Percentiles rank a stretch among this genome's conserved stretches.
Evolutionary conservation across 2,113 vertebrate genomes (phyloP).

Genomic region (Plotosus lineatus): DNA sequence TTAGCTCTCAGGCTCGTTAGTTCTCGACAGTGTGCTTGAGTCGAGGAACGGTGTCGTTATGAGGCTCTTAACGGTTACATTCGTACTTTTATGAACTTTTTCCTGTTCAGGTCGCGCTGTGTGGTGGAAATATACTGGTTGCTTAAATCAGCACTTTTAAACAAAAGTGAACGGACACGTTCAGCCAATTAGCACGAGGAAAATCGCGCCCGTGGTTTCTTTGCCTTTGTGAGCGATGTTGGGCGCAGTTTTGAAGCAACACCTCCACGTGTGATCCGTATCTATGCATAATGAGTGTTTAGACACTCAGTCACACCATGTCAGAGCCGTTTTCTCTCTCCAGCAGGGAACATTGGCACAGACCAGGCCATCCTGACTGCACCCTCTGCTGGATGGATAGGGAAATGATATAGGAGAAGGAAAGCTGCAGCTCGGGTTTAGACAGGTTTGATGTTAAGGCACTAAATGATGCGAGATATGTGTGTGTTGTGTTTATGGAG

Average conservation of each 20-base stretch:
- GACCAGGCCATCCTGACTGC: constrained; percentile 54
- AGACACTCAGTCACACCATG: background rate
- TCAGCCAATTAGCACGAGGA: background rate
- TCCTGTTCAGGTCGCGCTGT: background rate
- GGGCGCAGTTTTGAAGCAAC: background rate
- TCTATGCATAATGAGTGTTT: constrained; percentile 3
- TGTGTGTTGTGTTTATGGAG: background rate
- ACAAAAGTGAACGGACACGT: background rate
- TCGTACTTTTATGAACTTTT: background rate
- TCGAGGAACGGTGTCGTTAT: constrained; percentile 41
- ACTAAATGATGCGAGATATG: background rate
- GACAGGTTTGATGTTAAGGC: background rate
- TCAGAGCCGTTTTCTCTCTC: background rate
- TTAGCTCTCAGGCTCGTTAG: background rate
- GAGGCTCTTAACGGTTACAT: constrained; percentile 8
- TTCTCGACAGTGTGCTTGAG: background rate
- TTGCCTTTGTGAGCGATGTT: constrained; percentile 3
- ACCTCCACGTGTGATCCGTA: constrained; percentile 3
- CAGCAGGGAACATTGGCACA: constrained; percentile 34
- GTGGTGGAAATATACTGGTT: background rate
- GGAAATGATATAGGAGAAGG: background rate
- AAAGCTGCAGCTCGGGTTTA: background rate
- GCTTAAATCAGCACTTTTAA: constrained; percentile 26
- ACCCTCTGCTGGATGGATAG: constrained; percentile 10
- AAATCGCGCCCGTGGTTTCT: background rate